Evolutionary conservation across 2,888 invertebrate genomes (phyloP).

Genomic region (Eilema depressum): DNA sequence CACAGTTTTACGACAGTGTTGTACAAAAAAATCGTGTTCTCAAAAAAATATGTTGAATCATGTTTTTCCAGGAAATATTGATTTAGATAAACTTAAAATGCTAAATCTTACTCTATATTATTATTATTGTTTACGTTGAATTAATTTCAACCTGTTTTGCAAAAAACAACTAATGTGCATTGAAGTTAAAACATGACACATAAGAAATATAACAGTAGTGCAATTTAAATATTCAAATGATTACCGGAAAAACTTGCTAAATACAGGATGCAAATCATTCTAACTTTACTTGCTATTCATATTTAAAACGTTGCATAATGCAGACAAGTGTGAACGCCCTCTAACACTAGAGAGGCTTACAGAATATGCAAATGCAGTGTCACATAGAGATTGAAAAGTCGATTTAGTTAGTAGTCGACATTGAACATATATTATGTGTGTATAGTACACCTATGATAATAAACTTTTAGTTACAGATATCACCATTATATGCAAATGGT

Average conservation of each 20-base stretch:
- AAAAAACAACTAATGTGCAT: not conserved
- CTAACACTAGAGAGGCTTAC: slow-evolving; percentile 32
- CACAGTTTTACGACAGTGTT: not conserved
- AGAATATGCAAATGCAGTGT: slow-evolving; percentile 45
- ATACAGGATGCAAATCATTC: not conserved
- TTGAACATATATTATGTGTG: slow-evolving; percentile 32
- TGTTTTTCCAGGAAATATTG: too few relatives aligned
- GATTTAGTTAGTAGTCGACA: slow-evolving; percentile 44
- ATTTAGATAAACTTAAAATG: too few relatives aligned
- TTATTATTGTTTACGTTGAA: too few relatives aligned
- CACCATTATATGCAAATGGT: slow-evolving; percentile 17
- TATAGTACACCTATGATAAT: slow-evolving; percentile 10
- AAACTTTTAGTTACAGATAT: slow-evolving; percentile 17
- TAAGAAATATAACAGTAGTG: not conserved
- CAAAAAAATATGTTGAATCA: too few relatives aligned
- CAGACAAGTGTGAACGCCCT: slow-evolving; percentile 23
- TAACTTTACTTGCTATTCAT: not conserved
- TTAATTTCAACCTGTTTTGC: not conserved
- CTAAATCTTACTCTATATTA: too few relatives aligned
- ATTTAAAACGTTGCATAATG: not conserved
- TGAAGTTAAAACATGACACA: not conserved
- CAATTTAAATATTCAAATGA: not conserved
- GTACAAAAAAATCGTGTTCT: not conserved
- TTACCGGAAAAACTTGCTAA: not conserved
- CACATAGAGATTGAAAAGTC: slow-evolving; percentile 47